Percentiles rank a stretch among this genome's conserved stretches.
Evolutionary conservation across 23 tunicate species (phyloP).

Genomic region (Halocynthia roretzi): DNA sequence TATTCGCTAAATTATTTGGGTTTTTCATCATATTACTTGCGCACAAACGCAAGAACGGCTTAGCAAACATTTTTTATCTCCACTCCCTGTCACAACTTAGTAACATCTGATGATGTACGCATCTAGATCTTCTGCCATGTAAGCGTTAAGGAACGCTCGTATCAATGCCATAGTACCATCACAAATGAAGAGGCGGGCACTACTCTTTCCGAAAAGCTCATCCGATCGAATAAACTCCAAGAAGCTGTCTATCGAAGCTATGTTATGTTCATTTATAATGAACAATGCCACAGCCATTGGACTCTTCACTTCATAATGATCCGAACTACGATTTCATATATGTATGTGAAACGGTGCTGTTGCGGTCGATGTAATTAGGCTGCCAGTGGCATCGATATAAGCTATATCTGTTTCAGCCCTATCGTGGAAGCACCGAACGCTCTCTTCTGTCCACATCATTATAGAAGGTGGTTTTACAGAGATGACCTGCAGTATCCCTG

Average conservation of each 20-base stretch:
- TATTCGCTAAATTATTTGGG: neutral
- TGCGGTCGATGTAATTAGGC: neutral
- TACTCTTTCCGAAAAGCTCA: conserved; percentile 1
- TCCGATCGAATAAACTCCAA: neutral
- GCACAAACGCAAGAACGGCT: neutral
- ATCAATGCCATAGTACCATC: conserved; percentile 18
- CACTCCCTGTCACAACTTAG: neutral
- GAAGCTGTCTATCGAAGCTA: neutral
- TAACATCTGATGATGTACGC: neutral
- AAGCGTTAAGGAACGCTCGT: neutral
- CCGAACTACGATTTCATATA: conserved; percentile 16
- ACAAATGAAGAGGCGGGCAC: neutral
- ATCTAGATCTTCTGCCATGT: conserved; percentile 1
- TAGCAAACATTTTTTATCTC: neutral
- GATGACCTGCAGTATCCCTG: neutral
- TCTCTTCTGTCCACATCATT: conserved; percentile 10
- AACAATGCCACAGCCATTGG: conserved; percentile 9
- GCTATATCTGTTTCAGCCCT: neutral
- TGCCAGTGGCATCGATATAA: conserved; percentile 10
- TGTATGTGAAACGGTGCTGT: neutral
- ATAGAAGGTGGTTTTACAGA: neutral
- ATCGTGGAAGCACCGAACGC: neutral
- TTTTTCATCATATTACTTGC: conserved; percentile 13
- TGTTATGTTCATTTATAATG: neutral
- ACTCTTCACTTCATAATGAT: neutral